These are phyloP conservation scores for Lasioglossum leucozonium DNA, from an alignment of 2,888 invertebrate genomes.

Conservation along the genomic window DNA sequence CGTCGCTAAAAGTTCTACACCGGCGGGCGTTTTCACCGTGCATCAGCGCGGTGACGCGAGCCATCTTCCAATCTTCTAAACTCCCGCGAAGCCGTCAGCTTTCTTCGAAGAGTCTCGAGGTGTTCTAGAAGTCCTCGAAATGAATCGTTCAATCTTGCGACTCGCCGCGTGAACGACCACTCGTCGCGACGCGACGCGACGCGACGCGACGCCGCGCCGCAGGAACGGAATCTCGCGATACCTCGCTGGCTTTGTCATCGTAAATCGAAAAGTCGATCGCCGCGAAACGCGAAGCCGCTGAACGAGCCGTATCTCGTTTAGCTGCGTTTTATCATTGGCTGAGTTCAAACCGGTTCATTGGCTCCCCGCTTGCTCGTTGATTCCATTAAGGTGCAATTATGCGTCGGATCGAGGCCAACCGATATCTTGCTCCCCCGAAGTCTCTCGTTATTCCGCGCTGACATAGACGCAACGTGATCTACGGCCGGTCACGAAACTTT, in stretches of 20 bases:
- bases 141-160: slow-evolving; percentile 31
- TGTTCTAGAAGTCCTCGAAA: slow-evolving; percentile 11
- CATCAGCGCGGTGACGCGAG: slow-evolving; percentile 8
- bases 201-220: not conserved
- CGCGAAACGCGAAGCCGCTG: slow-evolving; percentile 24
- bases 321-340: slow-evolving; percentile 47
- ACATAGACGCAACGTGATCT: not conserved
- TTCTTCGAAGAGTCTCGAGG: not conserved
- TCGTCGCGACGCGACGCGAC: not conserved
- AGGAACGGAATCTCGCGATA: slow-evolving; percentile 9
- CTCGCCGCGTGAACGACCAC: slow-evolving; percentile 24
- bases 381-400: slow-evolving; percentile 49
- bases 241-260: slow-evolving; percentile 30
- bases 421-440: slow-evolving; percentile 21
- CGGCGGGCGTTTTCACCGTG: not conserved
- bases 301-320: slow-evolving; percentile 35
- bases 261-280: slow-evolving; percentile 66
- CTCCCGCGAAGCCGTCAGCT: not conserved
- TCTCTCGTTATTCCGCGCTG: not conserved
- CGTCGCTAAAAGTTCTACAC: not conserved
- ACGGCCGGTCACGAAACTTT: not conserved
- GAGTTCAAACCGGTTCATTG: slow-evolving; percentile 6
- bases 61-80: slow-evolving; percentile 30
- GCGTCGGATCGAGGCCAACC: slow-evolving; percentile 18
- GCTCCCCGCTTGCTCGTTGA: slow-evolving; percentile 15